Evolutionary conservation across 1,140 invertebrate genomes (phyloP), one percentile per base, ranked within the genome.

Genomic region (Drosophila rufa): DNA sequence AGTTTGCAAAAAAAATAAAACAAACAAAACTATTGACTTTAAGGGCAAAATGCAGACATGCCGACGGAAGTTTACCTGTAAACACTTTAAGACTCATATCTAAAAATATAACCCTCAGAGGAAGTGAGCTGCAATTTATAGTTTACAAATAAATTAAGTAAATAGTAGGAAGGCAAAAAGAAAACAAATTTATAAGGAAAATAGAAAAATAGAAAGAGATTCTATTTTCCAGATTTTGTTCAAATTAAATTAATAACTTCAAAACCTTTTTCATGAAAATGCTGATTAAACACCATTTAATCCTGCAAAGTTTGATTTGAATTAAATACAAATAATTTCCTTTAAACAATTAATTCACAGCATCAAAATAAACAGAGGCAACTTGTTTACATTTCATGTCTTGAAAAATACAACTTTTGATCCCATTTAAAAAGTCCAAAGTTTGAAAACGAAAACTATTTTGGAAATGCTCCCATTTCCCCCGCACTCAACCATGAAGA

Each of bases 11-110:
- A 53, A 36, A 53, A 36, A 4, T 6, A 14, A 33, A 0, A 12
- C 3, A 55, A 55, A 36, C 3, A 55, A 15, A 4, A 38, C 2
- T 55, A 55, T 55, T 55, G 51, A 42, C 17, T 38, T 55, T 38
- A 15, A 33, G 17, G 33, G 33, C 12, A 15, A 38, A 9, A 38
- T 14, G 12, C 4, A 22, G 14, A 38, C 36, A 51, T 33, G 14
- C 33, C 51, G 17, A 55, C 46, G 59, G 59, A 61, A 36, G 45
- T 61, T 61, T 61, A 61, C 59, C 59, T 50, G 58, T 27, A 19
- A 36, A 33, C 30, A 33, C 17, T 48, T 25, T 22, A 48, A 36
- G 19, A 33, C 46, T 17, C 3, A 3, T 38, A 11, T 12, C 15
- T 22, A 19, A 15, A 50, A 50, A 50, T 22, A 48, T 1, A n/a